These are phyloP conservation scores for Spialia ferax DNA, from an alignment of 2,888 invertebrate genomes.

Conservation along the genomic window DNA sequence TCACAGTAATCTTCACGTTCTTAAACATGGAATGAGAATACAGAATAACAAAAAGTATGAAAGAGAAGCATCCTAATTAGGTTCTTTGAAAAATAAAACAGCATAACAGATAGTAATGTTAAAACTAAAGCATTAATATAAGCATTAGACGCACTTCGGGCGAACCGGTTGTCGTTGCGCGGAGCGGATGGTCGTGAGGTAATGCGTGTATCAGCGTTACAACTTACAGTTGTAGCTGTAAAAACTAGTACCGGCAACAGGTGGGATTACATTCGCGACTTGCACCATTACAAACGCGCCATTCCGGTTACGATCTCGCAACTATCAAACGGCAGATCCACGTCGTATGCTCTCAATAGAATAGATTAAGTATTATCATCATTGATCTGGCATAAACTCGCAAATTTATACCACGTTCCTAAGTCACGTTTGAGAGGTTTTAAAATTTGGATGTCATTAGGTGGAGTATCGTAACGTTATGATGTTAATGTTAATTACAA, in stretches of 20 bases:
- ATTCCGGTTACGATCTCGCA: constrained; percentile 64
- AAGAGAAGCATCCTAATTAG: too few relatives aligned
- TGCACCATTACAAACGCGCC: constrained; percentile 58
- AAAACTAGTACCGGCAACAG: constrained; percentile 75
- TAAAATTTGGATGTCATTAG: too few relatives aligned
- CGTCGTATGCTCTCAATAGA: constrained; percentile 45
- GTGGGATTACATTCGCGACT: constrained; percentile 66
- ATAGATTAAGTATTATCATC: constrained; percentile 19
- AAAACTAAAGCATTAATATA: constrained; percentile 47
- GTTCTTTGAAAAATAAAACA: not conserved
- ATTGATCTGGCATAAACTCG: not conserved
- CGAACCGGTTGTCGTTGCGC: constrained; percentile 51
- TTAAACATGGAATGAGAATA: not conserved
- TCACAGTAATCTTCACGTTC: not conserved
- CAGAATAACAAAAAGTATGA: not conserved
- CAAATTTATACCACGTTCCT: not conserved
- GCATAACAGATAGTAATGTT: constrained; percentile 1
- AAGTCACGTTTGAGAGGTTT: too few relatives aligned
- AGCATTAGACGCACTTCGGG: constrained; percentile 46
- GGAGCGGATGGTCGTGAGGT: constrained; percentile 48
- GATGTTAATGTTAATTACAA: too few relatives aligned
- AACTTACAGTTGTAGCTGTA: constrained; percentile 57
- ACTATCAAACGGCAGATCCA: constrained; percentile 58
- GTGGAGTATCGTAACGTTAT: too few relatives aligned
- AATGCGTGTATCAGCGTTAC: constrained; percentile 52